phyloP scores from a whole-genome alignment of 2,797 vertebrate species.

The Hyperoplus immaculatus region DNA sequence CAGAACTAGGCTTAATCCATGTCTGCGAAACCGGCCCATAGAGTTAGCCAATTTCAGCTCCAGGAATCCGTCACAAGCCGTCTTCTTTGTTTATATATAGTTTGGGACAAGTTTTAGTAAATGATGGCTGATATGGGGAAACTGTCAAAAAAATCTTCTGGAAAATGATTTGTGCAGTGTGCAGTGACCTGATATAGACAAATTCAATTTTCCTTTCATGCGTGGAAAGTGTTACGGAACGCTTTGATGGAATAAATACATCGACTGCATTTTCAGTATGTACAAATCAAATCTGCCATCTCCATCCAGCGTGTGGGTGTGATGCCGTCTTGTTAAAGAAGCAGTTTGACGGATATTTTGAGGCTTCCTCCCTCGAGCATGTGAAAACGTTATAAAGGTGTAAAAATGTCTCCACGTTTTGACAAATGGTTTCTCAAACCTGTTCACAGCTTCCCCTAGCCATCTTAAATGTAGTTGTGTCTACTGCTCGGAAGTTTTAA shows the following conservation, averaged over 20 bases:
- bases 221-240: constrained; percentile 3
- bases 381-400: constrained; percentile 31
- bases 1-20: no score
- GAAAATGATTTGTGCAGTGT: neutral
- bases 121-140: constrained; percentile 27
- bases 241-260: constrained; percentile 16
- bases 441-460: neutral
- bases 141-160: constrained; percentile 17
- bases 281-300: neutral
- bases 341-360: constrained; percentile 11
- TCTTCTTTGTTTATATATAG: neutral
- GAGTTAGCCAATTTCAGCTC: constrained; percentile 41
- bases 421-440: constrained; percentile 5
- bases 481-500: no score
- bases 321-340: constrained; percentile 20
- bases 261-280: neutral
- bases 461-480: neutral
- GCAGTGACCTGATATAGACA: constrained; percentile 1
- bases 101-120: constrained; percentile 35
- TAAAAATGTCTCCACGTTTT: constrained; percentile 11
- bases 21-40: no score
- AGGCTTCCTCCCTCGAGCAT: constrained; percentile 6
- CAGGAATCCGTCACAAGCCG: constrained; percentile 38
- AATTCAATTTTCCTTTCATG: neutral
- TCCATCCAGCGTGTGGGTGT: constrained; percentile 1